Conservation (phyloP, 2,113 vertebrate species). For the Oxyruncus cristatus region DNA sequence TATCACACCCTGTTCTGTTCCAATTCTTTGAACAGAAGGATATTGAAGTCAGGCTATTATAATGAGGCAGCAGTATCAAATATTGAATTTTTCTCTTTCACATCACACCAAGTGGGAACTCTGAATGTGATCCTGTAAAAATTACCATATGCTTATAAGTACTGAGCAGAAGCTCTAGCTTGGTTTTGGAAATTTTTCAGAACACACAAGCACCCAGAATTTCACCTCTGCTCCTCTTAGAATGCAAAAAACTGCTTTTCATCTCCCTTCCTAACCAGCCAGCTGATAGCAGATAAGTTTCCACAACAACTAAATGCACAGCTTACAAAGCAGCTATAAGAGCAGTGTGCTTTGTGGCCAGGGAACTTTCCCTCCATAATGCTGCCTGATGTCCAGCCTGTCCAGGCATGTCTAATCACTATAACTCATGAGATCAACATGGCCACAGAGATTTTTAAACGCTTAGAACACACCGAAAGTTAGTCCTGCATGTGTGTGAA, state of each 20-base stretch:
- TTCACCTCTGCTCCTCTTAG: slow-evolving; percentile 14
- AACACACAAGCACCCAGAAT: neutral
- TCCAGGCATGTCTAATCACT: neutral
- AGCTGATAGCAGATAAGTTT: neutral
- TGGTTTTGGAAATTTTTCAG: slow-evolving; percentile 13
- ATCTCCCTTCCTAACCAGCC: neutral
- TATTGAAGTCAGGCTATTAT: slow-evolving; percentile 41
- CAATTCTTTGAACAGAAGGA: slow-evolving; percentile 36
- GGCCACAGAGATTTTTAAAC: neutral
- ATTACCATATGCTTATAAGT: slow-evolving; percentile 34
- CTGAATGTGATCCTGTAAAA: slow-evolving; percentile 23
- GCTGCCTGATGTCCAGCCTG: neutral
- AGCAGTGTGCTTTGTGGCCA: neutral
- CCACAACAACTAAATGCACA: neutral
- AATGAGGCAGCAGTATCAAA: slow-evolving; percentile 38
- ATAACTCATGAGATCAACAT: neutral
- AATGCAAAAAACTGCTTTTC: neutral
- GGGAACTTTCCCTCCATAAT: neutral
- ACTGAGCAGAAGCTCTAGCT: neutral
- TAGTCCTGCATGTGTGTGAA: neutral
- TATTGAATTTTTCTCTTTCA: slow-evolving; percentile 32
- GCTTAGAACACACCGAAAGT: neutral
- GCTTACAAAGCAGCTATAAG: neutral
- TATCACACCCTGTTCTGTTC: slow-evolving; percentile 16
- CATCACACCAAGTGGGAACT: slow-evolving; percentile 1